phyloP scores from a whole-genome alignment of 2,888 invertebrate genomes.

The Ophion slaviceki region DNA sequence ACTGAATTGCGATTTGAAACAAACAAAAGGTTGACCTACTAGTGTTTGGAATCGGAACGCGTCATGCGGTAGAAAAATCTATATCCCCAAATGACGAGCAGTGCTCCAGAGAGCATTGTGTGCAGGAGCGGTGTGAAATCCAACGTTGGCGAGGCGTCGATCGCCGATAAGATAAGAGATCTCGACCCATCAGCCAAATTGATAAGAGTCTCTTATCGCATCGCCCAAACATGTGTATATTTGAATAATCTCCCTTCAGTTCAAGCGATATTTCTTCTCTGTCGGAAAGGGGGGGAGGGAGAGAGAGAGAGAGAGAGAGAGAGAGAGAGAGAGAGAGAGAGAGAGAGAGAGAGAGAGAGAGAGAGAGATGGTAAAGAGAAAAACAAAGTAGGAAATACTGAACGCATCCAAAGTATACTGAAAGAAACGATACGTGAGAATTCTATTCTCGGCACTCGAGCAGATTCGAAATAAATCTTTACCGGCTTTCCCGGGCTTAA shows the following conservation, averaged over 20 bases:
- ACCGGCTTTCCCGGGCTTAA: not conserved
- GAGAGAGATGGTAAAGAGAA: not conserved
- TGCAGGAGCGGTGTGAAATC: slow-evolving; percentile 27
- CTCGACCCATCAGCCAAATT: slow-evolving; percentile 29
- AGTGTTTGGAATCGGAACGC: not conserved
- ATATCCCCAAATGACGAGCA: not conserved
- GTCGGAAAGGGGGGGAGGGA: not conserved
- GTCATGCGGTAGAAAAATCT: not conserved
- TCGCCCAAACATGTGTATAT: slow-evolving; percentile 30
- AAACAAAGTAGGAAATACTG: not conserved
- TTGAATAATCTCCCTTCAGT: slow-evolving; percentile 48
- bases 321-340: not conserved
- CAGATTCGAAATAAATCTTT: slow-evolving; percentile 9
- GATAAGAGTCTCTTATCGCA: slow-evolving; percentile 52
- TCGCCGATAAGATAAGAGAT: slow-evolving; percentile 57
- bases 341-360: not conserved
- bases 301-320: not conserved
- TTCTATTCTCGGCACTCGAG: slow-evolving; percentile 28
- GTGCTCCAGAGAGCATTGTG: not conserved
- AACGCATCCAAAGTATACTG: not conserved
- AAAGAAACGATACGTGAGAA: slow-evolving; percentile 3
- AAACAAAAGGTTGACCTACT: not conserved
- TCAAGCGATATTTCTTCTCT: slow-evolving; percentile 20
- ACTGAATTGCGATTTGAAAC: not conserved
- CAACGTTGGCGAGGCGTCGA: slow-evolving; percentile 41